Evolutionary conservation across 2,888 invertebrate species (phyloP), one percentile per base, ranked within the genome.

Genomic region (Hoplodrina blanda): DNA sequence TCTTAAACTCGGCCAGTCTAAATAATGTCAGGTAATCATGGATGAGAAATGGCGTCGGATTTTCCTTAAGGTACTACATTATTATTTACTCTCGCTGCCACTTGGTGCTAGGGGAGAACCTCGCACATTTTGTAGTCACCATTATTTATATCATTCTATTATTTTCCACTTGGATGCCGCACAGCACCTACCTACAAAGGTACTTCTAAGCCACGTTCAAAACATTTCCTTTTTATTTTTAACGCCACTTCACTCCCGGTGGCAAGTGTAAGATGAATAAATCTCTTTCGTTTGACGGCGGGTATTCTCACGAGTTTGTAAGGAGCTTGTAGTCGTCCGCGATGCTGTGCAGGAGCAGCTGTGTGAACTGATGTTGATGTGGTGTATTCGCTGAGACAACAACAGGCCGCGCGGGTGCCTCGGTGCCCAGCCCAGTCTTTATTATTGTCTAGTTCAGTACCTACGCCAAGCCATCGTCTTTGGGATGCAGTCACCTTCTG

Each of bases 21-120:
- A 73, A 66, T 83, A 80, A 84, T 81, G 73, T 70, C 57, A 67
- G 70, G 66, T 71, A 73, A 78, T 85, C 70, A 73, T 62, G 71
- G 64, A 81, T 85, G 74, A 86, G 61, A 66, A 70, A 82, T 74
- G 56, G 57, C 56, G 52, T 19, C 10, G 33, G 30, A 57, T 76
- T 64, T 73, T 56, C n/a, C 52, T 66, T 71, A 25, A 20, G 25
- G 17, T 55, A 66, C 44, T 25, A 71, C 52, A 50, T 76, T 76
- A 46, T 62, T 62, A 55, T 52, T 62, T 55, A 52, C 5, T 63
- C 5, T 63, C 53, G 44, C 20, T 59, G 55, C 15, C 15, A 50
- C 55, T 61, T 20, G 15, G 44, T 15, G 25, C 46, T 13, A 30
- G 11, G 20, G 30, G 25, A 37, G 41, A 33, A 46, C 19, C 50